phyloP scores from a whole-genome alignment of 2,888 invertebrate species.

The Flabesymbios commensalis region DNA sequence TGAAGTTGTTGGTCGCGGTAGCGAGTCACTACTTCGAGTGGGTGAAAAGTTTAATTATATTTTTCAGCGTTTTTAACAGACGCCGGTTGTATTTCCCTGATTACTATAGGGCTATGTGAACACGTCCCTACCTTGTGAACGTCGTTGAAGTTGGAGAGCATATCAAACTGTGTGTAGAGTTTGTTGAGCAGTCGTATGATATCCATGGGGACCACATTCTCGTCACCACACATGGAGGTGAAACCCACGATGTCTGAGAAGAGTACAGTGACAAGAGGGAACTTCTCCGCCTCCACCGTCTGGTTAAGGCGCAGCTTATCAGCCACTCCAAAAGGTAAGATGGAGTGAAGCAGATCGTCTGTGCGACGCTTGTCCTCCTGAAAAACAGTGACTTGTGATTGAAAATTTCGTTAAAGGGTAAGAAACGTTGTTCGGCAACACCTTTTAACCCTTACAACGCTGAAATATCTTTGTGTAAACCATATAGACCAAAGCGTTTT shows the following conservation, averaged over 20 bases:
- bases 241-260: constrained; percentile 45
- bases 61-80: too few relatives aligned
- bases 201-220: constrained; percentile 41
- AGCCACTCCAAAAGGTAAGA: constrained; percentile 42
- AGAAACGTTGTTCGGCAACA: too few relatives aligned
- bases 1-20: too few relatives aligned
- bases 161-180: constrained; percentile 35
- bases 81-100: too few relatives aligned
- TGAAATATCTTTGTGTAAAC: too few relatives aligned
- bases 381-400: too few relatives aligned
- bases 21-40: too few relatives aligned
- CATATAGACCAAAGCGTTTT: too few relatives aligned
- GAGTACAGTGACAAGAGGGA: constrained; percentile 38
- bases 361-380: constrained; percentile 39
- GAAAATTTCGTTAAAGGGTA: too few relatives aligned
- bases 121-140: constrained; percentile 34
- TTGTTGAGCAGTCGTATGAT: constrained; percentile 43
- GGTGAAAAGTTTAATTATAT: too few relatives aligned
- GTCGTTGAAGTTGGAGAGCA: constrained; percentile 25
- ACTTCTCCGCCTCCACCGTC: constrained; percentile 41
- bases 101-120: too few relatives aligned
- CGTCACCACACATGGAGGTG: constrained; percentile 41
- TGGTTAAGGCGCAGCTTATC: constrained; percentile 33
- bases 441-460: too few relatives aligned
- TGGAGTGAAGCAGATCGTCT: constrained; percentile 40